A percentile compares a stretch with the other conserved stretches of the same genome.
Evolutionary conservation across 2,113 vertebrate species (phyloP).

Genomic region (Chlamydotis undulata): DNA sequence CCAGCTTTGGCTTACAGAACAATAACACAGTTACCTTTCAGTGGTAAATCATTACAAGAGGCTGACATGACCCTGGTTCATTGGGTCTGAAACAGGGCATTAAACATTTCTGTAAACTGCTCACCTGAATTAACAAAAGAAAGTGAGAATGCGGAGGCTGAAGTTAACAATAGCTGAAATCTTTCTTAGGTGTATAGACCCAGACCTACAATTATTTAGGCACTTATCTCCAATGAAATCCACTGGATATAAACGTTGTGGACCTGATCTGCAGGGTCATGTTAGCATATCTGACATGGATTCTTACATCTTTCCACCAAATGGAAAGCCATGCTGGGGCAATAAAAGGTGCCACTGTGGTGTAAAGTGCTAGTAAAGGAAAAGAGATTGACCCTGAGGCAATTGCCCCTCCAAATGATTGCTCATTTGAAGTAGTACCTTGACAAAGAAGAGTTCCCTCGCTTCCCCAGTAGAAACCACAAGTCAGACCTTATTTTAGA

Average conservation of each 20-base stretch:
- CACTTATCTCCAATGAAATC: not conserved
- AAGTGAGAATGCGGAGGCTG: not conserved
- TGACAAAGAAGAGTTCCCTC: not conserved
- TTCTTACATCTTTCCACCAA: not conserved
- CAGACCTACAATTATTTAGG: not conserved
- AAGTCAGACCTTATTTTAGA: not conserved
- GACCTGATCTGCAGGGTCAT: not conserved
- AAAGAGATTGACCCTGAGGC: not conserved
- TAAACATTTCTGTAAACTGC: not conserved
- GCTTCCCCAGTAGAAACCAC: not conserved
- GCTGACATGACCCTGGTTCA: not conserved
- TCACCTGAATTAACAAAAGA: not conserved
- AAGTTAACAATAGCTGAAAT: not conserved
- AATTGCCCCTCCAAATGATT: not conserved
- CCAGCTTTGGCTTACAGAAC: not conserved
- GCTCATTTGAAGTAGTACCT: not conserved
- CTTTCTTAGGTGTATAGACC: not conserved
- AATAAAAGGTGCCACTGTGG: not conserved
- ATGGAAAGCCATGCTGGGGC: not conserved
- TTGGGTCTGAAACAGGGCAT: not conserved
- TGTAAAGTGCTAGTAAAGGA: not conserved
- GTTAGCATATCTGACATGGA: not conserved
- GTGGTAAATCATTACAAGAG: constrained; percentile 9
- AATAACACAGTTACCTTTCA: not conserved
- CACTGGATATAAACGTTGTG: not conserved